These are phyloP conservation scores for Eciton burchellii DNA, from an alignment of 1,140 invertebrate species.

Conservation along the genomic window DNA sequence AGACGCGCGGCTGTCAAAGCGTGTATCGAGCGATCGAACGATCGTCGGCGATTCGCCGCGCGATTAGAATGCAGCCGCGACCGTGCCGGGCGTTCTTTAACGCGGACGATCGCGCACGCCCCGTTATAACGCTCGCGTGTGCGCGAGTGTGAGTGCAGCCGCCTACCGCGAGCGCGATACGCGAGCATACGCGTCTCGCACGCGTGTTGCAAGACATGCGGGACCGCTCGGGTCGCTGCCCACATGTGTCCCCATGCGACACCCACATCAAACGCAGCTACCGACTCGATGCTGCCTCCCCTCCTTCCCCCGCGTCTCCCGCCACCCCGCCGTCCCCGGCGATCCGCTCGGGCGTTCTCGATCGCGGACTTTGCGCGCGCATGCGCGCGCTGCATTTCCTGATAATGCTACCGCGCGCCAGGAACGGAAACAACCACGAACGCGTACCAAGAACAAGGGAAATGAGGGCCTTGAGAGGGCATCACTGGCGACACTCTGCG, in stretches of 20 bases:
- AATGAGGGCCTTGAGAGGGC: too few relatives aligned
- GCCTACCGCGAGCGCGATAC: background rate
- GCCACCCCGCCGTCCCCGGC: conserved; percentile 46
- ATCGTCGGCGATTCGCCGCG: conserved; percentile 58
- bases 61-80: conserved; percentile 59
- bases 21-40: conserved; percentile 4
- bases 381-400: background rate
- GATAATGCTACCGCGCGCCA: background rate
- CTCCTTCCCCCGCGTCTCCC: too few relatives aligned
- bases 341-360: conserved; percentile 64
- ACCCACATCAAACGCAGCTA: conserved; percentile 71
- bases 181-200: conserved; percentile 29
- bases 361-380: conserved; percentile 49
- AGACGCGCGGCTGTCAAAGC: conserved; percentile 48
- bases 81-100: conserved; percentile 1
- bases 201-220: conserved; percentile 73
- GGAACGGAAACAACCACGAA: too few relatives aligned
- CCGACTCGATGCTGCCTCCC: conserved; percentile 23
- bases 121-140: background rate
- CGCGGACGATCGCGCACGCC: conserved; percentile 30
- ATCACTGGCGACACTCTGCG: too few relatives aligned
- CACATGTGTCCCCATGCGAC: conserved; percentile 70
- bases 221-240: conserved; percentile 74
- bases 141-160: too few relatives aligned
- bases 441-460: too few relatives aligned